Base-by-base conservation (phyloP, 2,113 vertebrate species). In the Cettia cetti region DNA sequence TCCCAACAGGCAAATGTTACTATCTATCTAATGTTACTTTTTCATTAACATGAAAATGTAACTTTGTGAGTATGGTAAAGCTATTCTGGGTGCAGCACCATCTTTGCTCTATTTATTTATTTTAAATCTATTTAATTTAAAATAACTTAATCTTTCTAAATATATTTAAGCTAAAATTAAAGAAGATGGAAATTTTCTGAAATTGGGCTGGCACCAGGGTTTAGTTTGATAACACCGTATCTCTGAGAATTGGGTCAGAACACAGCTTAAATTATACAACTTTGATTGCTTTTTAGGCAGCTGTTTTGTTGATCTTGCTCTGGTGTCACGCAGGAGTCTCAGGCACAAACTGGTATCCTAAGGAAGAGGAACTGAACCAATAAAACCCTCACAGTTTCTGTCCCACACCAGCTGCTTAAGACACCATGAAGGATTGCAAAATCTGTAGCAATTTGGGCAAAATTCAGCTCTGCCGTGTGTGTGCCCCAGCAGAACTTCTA, bases 41-140 rank as follows among this genome's bases (percentile, higher is more conserved):
- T 95, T 86, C 56, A 84, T 95, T 94, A 94, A 92, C 89, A 86
- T 93, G 78, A 96, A 95, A 95, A 95, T 93, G 21, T 85, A 80
- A 77, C 54, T 94, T 85, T 91, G 63, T n/a, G 90, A 82, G 18
- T 87, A 47, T 52, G 85, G 85, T 57, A 80, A 77, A 88, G 42
- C 54, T 86, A 66, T 94, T 95, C 82, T 70, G 70, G 35, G 54
- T 1, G 2, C 54, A 44, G 35, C 0, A 7, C 27, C 30, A 86
- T 74, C 85, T 93, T 92, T 87, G 31, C 56, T 91, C 16, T 89
- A 84, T 96, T 95, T 94, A 77, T 92, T n/a, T 65, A 40, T 92
- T 86, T 92, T 65, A 82, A 80, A 90, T 93, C 18, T 61, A 80
- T 90, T 92, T 94, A 76, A 74, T 92, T 82, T 88, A 69, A 95